Conservation (phyloP, 2,888 invertebrate species). For the Cybosia mesomella region DNA sequence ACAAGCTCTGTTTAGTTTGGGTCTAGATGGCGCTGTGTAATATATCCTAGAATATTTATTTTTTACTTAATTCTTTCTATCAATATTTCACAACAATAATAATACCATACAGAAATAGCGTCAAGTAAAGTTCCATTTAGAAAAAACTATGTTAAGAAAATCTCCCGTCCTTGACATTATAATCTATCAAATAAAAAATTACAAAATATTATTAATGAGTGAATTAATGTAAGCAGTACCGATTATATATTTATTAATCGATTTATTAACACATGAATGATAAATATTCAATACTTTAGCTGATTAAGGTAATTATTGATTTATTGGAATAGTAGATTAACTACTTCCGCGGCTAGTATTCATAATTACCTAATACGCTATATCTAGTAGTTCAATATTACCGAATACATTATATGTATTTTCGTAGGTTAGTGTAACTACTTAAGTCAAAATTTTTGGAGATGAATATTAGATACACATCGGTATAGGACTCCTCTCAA, state of each 20-base stretch:
- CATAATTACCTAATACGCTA: neutral
- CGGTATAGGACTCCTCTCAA: too few species aligned
- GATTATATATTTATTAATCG: slow-evolving; percentile 1
- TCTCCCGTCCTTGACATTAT: neutral
- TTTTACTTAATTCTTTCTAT: too few species aligned
- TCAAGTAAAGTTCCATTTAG: neutral
- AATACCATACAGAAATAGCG: too few species aligned
- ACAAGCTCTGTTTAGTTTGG: too few species aligned
- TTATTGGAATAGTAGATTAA: neutral
- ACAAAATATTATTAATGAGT: slow-evolving; percentile 1
- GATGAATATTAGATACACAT: too few species aligned
- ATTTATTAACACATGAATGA: neutral
- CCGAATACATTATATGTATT: neutral
- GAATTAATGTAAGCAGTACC: slow-evolving; percentile 1
- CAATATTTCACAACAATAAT: too few species aligned
- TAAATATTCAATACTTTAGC: neutral
- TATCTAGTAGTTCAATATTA: neutral
- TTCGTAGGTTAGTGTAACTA: neutral
- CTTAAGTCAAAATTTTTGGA: too few species aligned
- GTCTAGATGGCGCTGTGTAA: too few species aligned
- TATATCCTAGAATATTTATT: too few species aligned
- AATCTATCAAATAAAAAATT: neutral
- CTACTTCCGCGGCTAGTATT: neutral
- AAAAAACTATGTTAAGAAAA: neutral
- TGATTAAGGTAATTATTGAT: neutral